phyloP scores from a whole-genome alignment of 2,113 vertebrate genomes.

The Varanus salvator region DNA sequence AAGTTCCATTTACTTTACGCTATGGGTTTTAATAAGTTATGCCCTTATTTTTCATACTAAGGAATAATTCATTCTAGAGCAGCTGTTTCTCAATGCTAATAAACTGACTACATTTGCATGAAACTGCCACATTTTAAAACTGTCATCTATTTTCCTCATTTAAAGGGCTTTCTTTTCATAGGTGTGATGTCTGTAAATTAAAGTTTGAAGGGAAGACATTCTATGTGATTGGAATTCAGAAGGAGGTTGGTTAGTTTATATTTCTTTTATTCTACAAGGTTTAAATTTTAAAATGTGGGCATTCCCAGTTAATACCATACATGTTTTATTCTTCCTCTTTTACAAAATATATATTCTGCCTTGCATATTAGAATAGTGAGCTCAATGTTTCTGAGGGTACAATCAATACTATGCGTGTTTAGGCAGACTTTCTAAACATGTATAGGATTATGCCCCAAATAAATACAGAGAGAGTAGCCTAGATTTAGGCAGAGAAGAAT shows the following conservation, averaged over 20 bases:
- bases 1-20: constrained; percentile 29
- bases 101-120: constrained; percentile 24
- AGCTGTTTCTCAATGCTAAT: constrained; percentile 14
- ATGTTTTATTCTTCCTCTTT: constrained; percentile 10
- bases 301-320: background rate
- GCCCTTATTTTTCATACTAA: background rate
- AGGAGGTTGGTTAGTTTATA: constrained; percentile 85
- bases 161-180: constrained; percentile 75
- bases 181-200: constrained; percentile 95
- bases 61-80: constrained; percentile 17
- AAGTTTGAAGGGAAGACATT: constrained; percentile 99
- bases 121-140: constrained; percentile 39
- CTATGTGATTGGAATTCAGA: constrained; percentile 93
- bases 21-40: constrained; percentile 1
- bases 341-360: background rate
- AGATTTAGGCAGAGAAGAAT: background rate
- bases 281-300: background rate
- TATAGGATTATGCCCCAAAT: background rate
- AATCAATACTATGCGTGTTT: too few species aligned
- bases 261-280: constrained; percentile 9
- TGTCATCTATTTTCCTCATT: constrained; percentile 28
- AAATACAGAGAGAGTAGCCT: background rate
- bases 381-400: background rate
- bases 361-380: background rate
- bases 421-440: too few species aligned